Conservation (phyloP, 2,888 invertebrate species). For the Exephanes ischioxanthus region DNA sequence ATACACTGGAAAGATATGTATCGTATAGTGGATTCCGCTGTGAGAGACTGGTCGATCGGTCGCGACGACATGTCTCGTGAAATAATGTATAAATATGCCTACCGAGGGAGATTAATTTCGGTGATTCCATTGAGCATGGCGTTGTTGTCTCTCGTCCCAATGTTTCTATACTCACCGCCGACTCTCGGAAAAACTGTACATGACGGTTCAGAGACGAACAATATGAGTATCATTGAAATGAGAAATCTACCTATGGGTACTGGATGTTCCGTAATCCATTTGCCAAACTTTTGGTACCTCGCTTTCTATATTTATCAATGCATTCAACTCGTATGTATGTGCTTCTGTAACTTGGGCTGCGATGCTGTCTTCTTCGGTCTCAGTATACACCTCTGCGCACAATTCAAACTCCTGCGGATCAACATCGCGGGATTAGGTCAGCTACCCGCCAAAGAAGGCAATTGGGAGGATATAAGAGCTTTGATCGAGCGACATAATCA, state of each 20-base stretch:
- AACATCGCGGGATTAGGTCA: constrained; percentile 17
- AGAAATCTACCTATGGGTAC: constrained; percentile 57
- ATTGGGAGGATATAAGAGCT: not conserved
- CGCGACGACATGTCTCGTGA: constrained; percentile 11
- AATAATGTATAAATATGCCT: constrained; percentile 58
- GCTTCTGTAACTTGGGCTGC: constrained; percentile 38
- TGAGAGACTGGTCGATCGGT: constrained; percentile 55
- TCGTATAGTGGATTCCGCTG: constrained; percentile 45
- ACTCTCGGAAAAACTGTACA: not conserved
- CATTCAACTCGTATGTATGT: constrained; percentile 34
- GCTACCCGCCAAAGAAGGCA: not conserved
- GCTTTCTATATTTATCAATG: constrained; percentile 45
- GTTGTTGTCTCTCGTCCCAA: constrained; percentile 44
- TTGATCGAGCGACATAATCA: not conserved
- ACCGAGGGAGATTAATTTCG: constrained; percentile 50
- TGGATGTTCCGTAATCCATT: constrained; percentile 50
- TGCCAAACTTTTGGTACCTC: constrained; percentile 25
- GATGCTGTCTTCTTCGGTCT: constrained; percentile 57
- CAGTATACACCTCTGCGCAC: constrained; percentile 65
- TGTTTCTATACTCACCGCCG: constrained; percentile 36
- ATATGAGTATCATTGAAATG: not conserved
- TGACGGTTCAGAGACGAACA: not conserved
- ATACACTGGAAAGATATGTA: constrained; percentile 14
- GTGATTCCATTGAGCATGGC: constrained; percentile 57
- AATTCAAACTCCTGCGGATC: constrained; percentile 48